phyloP scores from a whole-genome alignment of 2,797 vertebrate genomes.

The Chelon labrosus region DNA sequence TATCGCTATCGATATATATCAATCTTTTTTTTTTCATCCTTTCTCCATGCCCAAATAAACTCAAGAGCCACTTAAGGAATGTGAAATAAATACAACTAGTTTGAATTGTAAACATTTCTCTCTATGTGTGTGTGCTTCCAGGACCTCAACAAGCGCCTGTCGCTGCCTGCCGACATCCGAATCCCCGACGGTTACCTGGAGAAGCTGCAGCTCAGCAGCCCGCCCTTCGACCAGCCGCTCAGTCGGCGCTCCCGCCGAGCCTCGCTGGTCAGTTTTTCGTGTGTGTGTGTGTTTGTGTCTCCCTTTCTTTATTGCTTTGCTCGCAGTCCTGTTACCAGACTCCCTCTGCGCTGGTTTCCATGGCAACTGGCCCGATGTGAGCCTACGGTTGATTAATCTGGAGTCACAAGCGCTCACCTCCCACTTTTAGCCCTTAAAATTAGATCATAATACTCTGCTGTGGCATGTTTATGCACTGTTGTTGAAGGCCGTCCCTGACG shows the following conservation, averaged over 20 bases:
- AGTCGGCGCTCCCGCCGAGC: constrained; percentile 87
- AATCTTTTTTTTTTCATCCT: no score
- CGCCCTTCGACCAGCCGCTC: constrained; percentile 95
- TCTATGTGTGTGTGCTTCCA: constrained; percentile 58
- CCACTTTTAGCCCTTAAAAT: constrained; percentile 43
- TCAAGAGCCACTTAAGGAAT: neutral
- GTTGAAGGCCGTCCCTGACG: neutral
- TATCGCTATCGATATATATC: no score
- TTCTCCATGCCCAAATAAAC: neutral
- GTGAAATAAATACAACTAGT: neutral
- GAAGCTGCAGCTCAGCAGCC: constrained; percentile 96
- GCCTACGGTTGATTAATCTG: constrained; percentile 42
- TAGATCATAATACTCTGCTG: constrained; percentile 32
- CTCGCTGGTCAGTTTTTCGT: constrained; percentile 66
- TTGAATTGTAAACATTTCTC: neutral
- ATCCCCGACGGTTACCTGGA: constrained; percentile 98
- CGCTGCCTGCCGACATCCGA: constrained; percentile 96
- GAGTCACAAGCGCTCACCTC: constrained; percentile 34
- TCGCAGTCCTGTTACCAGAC: constrained; percentile 13
- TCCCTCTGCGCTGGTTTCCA: constrained; percentile 59
- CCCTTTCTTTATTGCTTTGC: constrained; percentile 47
- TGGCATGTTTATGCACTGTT: neutral
- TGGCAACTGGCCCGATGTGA: constrained; percentile 59
- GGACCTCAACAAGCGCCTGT: constrained; percentile 97
- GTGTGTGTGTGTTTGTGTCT: constrained; percentile 21